phyloP scores from a whole-genome alignment of 2,113 vertebrate species.

The Gallinago undulata region DNA sequence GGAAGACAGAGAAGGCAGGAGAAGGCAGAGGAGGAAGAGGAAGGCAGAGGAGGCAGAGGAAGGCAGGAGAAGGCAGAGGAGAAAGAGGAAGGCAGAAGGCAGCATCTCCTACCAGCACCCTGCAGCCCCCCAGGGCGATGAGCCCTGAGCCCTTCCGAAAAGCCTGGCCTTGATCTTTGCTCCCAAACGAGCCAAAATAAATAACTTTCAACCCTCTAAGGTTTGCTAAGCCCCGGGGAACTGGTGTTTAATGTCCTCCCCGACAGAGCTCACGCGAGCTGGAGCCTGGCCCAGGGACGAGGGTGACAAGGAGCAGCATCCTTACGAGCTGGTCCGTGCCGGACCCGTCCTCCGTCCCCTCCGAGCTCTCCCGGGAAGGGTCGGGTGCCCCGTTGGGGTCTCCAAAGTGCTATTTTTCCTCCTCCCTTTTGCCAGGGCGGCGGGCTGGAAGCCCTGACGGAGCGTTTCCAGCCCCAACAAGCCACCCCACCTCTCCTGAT shows the following conservation, averaged over 20 bases:
- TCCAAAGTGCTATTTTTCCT: not conserved
- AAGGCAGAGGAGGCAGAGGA: no score
- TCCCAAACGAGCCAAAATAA: not conserved
- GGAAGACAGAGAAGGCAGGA: no score
- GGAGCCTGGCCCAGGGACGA: not conserved
- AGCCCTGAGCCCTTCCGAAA: not conserved
- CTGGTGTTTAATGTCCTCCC: not conserved
- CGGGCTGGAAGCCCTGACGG: constrained; percentile 82
- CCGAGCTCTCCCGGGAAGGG: not conserved
- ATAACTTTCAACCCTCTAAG: not conserved
- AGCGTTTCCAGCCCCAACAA: constrained; percentile 79
- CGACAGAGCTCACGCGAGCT: accelerated
- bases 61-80: no score
- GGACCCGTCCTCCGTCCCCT: not conserved
- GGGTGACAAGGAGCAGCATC: not conserved
- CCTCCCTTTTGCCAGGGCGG: constrained; percentile 78
- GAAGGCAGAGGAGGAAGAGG: no score
- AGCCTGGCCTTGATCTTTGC: not conserved
- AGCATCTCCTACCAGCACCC: accelerated
- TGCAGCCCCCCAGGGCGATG: not conserved
- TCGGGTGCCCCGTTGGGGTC: accelerated
- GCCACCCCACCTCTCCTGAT: constrained; percentile 74
- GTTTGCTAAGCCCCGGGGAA: not conserved
- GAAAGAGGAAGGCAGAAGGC: no score
- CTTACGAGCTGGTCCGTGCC: accelerated